Base-by-base conservation (phyloP, 2,113 vertebrate species). In the Microcebus murinus region DNA sequence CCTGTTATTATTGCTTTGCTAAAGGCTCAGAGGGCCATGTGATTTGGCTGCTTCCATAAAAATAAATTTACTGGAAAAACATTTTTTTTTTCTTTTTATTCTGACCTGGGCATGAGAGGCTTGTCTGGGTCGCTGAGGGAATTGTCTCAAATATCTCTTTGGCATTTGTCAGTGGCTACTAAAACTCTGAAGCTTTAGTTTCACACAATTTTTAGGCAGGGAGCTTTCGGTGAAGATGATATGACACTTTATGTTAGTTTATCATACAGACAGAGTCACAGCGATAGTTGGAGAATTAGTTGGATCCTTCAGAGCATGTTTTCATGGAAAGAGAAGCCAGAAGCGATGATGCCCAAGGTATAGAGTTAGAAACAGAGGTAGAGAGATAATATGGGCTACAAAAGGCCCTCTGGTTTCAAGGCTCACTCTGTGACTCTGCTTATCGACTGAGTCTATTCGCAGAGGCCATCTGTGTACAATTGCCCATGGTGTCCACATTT, bases 41-140 rank as follows among this genome's bases (percentile, higher is more conserved):
- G 36, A 65, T 73, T 96, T 86, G 67, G 36, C 83, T 55, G 29
- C 57, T 89, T 98, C 74, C 86, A 80, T 65, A 71, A 94, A 93
- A 96, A 88, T 63, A 25, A 89, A 94, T 93, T 93, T 48, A 15
- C 34, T 80, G 18, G 31, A 92, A 87, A 94, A 80, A 73, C 12
- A 36, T 8, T 17, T 61, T 27, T n/a, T 42, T 71, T 92, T 81
- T 86, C 34, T 59, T 93, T 94, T 82, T 73, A 50, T 83, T 67
- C 50, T 86, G 39, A 79, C 31, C 2, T 61, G 57, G 36, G 25
- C 45, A 57, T 20, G 12, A 90, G 57, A 67, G 25, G n/a, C 42
- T 91, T 91, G 36, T 71, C 34, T 27, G 61, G 57, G 61, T 18
- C 76, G 12, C 14, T 4, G 12, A 68, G 45, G 61, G 55, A 48